Base-by-base conservation (phyloP, 2,113 vertebrate species). In the Camelus dromedarius region DNA sequence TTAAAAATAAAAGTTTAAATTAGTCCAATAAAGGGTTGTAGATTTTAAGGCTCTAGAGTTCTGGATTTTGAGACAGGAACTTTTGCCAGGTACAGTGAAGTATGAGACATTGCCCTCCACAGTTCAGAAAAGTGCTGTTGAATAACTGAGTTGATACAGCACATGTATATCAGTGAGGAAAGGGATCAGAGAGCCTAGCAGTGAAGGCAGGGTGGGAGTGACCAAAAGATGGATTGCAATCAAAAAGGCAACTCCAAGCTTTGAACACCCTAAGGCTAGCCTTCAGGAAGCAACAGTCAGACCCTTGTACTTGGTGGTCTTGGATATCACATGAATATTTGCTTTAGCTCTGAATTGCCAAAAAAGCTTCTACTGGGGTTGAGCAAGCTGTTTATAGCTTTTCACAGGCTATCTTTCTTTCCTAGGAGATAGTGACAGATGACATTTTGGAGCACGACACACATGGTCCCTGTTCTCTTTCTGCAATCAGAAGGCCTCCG, bases 231-330 rank as follows among this genome's bases (percentile, higher is more conserved):
- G 54, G n/a, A 52, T 66, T 89, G n/a, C 46, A 89, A 73, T 89
- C 1, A 48, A 69, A 86, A 32, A 81, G 28, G 10, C 24, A 79
- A 42, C 42, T 52, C 13, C 75, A 83, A 54, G 24, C 84, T 95
- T 88, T 66, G 42, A 92, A 75, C 7, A 38, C 54, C 5, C 1
- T 42, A 67, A 79, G 30, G 38, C 79, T 86, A 75, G 32, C 46
- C 69, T 75, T 94, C 30, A 80, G 87, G 66, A 91, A 46, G 15
- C 26, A 70, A 42, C 52, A 80, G 46, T 62, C 32, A 70, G 14
- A 67, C 94, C 38, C 48, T 80, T 80, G 67, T 52, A 42, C 56
- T 75, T 90, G 46, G 56, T 93, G 62, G 10, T 93, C 80, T 96
- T 88, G 24, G 56, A 86, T 56, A 38, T 69, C 76, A 79, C 26